Base-by-base conservation (phyloP, 2,797 vertebrate genomes). In the Odontamblyopus rebecca region DNA sequence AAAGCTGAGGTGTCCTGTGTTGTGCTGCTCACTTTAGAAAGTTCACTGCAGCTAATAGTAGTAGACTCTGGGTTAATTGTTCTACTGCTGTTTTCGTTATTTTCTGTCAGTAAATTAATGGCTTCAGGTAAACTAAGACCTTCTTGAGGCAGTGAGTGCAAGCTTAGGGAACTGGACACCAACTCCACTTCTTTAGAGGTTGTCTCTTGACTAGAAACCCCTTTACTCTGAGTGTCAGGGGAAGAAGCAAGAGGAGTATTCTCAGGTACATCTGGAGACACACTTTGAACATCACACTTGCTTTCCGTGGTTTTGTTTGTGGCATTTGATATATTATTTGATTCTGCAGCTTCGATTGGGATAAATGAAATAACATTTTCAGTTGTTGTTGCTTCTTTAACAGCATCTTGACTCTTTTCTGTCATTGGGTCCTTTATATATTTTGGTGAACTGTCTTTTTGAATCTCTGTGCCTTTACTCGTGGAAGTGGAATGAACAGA, bases 81-180 rank as follows among this genome's bases (percentile, higher is more conserved):
- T 0, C 66, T 53, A 18, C 35, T 53, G 16, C 77, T 68, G 0
- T 82, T 77, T 18, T 75, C 74, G 4, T 73, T 71, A 4, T 75
- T 76, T 71, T 84, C 79, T 2, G 83, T 84, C 48, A 89, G 71
- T 54, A 84, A 76, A 27, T 82, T 67, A 72, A 88, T 89, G 5
- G 86, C 80, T 23, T 92, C 90, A 0, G 82, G 76, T 38, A 87
- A 76, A 80, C 86, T 91, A 48, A 90, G 69, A 1, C 81, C 84
- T 59, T 88, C 86, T 61, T 88, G 85, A 5, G 89, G 85, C 41
- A 88, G 56, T 0, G 81, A 76, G 5, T 92, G 90, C n/a, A 90
- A 59, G 72, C 72, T 82, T 67, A 90, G 82, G 16, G 92, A 90
- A 66, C 93, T 94, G 32, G 93, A 93, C 2, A 93, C 92, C 26